Evolutionary conservation across 2,113 vertebrate genomes (phyloP).

Genomic region (Steatornis caripensis): DNA sequence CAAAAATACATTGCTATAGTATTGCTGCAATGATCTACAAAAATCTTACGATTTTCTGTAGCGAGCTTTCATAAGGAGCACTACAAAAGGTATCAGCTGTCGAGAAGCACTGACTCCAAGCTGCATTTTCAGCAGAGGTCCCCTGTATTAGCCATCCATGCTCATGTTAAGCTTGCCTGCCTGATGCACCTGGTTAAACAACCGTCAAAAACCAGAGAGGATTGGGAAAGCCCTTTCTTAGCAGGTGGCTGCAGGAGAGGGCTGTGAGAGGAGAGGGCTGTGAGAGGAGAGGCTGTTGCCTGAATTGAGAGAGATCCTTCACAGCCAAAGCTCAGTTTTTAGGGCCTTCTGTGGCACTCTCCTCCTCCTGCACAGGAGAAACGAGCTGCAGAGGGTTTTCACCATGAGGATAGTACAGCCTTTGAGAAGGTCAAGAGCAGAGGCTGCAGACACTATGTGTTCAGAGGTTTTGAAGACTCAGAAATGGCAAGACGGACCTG

Average conservation of each 20-base stretch:
- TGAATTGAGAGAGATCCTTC: neutral
- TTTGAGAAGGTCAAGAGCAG: neutral
- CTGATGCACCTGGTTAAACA: neutral
- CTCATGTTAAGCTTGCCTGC: neutral
- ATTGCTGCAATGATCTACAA: neutral
- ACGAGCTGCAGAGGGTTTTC: neutral
- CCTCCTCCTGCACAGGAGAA: fast-evolving
- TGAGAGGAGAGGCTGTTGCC: neutral
- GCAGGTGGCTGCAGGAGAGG: neutral
- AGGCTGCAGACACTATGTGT: neutral
- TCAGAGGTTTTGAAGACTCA: neutral
- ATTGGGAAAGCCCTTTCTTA: neutral
- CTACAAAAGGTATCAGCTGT: neutral
- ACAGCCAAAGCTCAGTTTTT: neutral
- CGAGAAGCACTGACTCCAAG: neutral
- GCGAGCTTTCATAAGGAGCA: neutral
- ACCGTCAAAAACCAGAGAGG: neutral
- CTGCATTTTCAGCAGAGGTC: neutral
- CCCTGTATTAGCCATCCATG: neutral
- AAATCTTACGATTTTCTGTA: neutral
- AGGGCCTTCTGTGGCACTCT: neutral
- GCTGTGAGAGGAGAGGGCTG: neutral
- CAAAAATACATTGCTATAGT: neutral
- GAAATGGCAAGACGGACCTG: neutral
- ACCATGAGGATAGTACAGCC: fast-evolving